A percentile compares a stretch with the other conserved stretches of the same genome.
These are phyloP conservation scores for Eupeodes latifasciatus DNA, from an alignment of 2,888 invertebrate genomes.

Conservation along the genomic window DNA sequence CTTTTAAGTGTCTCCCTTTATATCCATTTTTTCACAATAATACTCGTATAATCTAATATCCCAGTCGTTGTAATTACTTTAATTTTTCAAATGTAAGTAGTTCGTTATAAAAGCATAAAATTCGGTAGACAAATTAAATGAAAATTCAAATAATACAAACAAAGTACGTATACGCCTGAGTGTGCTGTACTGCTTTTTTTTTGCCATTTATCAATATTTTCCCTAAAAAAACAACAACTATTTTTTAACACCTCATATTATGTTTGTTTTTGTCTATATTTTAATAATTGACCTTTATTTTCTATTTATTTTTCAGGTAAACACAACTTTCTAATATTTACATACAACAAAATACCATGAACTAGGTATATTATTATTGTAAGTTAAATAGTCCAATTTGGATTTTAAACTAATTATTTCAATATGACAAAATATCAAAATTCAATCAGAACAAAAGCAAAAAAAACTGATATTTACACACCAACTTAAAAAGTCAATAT, in stretches of 20 bases:
- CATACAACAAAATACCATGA: neutral
- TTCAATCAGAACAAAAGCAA: neutral
- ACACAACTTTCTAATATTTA: neutral
- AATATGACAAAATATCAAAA: neutral
- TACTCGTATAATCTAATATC: no score
- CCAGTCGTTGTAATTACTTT: no score
- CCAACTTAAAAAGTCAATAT: neutral
- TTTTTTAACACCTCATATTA: neutral
- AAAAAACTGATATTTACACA: neutral
- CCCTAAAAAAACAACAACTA: no score
- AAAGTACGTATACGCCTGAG: no score
- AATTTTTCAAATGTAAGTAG: no score
- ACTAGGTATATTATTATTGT: neutral
- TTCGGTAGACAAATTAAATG: no score
- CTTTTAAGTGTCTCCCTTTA: no score
- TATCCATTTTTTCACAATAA: no score
- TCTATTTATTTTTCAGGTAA: constrained; percentile 12
- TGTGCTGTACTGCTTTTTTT: no score
- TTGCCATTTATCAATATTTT: no score
- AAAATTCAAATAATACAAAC: no score
- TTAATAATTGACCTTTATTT: neutral
- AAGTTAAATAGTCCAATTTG: neutral
- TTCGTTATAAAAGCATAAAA: no score
- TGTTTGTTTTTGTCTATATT: neutral
- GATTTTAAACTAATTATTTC: neutral